Percentiles rank a stretch among this genome's conserved stretches.
phyloP scores from a whole-genome alignment of 2,888 invertebrate species.

The Pterostichus niger region DNA sequence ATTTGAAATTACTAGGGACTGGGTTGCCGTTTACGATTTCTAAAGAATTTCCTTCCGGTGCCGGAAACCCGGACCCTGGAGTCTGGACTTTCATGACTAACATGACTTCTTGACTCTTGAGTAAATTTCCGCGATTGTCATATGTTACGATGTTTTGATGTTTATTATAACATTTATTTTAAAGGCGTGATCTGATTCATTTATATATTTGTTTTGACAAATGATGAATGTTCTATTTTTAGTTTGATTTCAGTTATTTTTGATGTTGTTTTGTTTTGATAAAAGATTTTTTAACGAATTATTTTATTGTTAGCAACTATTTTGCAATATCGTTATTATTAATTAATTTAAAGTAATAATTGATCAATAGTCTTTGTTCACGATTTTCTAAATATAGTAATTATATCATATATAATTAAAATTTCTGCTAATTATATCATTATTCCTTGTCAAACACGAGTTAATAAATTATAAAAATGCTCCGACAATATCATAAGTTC shows the following conservation, averaged over 20 bases:
- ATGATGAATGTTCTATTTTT: neutral
- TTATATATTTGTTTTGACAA: neutral
- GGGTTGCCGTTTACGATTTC: conserved; percentile 27
- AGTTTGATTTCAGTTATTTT: no score
- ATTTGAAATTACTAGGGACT: conserved; percentile 58
- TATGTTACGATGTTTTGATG: conserved; percentile 7
- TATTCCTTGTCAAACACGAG: conserved; percentile 38
- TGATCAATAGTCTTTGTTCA: neutral
- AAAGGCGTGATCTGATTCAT: no score
- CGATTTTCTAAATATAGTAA: conserved; percentile 11
- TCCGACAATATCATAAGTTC: conserved; percentile 7
- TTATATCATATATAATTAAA: conserved; percentile 36
- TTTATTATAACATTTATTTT: neutral
- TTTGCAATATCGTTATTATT: neutral
- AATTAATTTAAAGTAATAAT: conserved; percentile 5
- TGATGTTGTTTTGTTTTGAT: neutral
- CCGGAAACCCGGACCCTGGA: conserved; percentile 12
- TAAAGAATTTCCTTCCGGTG: conserved; percentile 41
- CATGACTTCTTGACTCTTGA: neutral
- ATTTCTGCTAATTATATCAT: conserved; percentile 40
- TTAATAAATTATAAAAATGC: conserved; percentile 25
- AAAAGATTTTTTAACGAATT: neutral
- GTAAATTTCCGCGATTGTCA: neutral
- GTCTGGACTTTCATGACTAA: neutral
- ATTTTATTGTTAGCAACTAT: neutral